Evolutionary conservation across 2,888 invertebrate genomes (phyloP), one percentile per base, ranked within the genome.

Genomic region (Megamerina dolium): DNA sequence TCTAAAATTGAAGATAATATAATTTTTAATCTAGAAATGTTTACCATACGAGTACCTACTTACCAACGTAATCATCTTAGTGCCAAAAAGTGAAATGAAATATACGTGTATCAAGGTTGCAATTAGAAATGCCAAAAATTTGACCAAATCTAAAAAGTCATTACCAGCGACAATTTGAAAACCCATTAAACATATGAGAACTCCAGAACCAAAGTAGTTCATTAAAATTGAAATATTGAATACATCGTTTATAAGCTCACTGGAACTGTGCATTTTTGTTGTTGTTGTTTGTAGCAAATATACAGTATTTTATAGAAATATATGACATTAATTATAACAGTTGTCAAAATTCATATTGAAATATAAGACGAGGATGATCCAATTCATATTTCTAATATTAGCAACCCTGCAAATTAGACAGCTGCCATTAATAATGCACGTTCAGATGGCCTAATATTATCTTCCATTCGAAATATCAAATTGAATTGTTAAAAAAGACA

Each of bases 61-160:
- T 43, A 57, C 58, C 53, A 42, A 45, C 12, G 42, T 23, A 10
- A 52, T 48, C 27, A 59, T 41, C 17, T 56, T 47, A 2, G 46
- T 49, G 8, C 53, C 55, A 41, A 53, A 55, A 10, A 39, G 31
- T 8, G 55, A 56, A 17, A 59, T 55, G 21, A 51, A 48, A 35
- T 43, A 59, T 1, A 59, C 46, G 32, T 57, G 56, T 3, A 46
- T 45, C 20, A 54, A 19, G 5, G 50, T 41, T 10, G 53, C 42
- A 18, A 55, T 37, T 4, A 59, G 43, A 35, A 57, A 55, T 5
- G 48, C 45, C n/a, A 53, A 17, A 40, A 55, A 54, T 41, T 59
- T 59, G 1, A 57, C 1, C 18, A 56, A 23, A 23, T 45, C 43
- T 13, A 56, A 18, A 17, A 49, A 23, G 5, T 54, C 48, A 0